Percentiles rank a stretch among this genome's conserved stretches.
Conservation (phyloP, 1,140 invertebrate species). For the Apocrypta bakeri region DNA sequence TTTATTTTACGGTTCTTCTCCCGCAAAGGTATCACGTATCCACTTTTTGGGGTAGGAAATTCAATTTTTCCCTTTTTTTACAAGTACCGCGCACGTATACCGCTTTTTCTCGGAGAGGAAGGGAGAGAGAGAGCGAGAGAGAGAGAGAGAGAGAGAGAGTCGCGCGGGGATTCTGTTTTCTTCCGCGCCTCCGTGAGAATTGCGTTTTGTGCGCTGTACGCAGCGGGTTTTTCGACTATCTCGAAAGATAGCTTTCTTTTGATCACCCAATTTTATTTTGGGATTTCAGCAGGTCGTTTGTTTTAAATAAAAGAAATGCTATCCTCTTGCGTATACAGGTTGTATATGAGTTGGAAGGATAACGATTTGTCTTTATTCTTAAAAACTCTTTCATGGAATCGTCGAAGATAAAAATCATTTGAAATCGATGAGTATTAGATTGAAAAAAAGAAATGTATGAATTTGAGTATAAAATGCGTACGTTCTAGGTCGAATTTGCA, state of each 20-base stretch:
- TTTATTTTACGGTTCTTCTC: neutral
- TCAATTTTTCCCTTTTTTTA: conserved; percentile 4
- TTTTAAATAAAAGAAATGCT: neutral
- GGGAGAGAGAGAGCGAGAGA: too few species aligned
- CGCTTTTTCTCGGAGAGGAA: neutral
- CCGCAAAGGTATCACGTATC: conserved; percentile 16
- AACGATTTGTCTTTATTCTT: too few species aligned
- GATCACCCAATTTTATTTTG: neutral
- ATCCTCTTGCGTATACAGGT: too few species aligned
- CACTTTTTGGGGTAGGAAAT: conserved; percentile 2
- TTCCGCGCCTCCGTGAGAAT: neutral
- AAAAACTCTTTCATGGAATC: too few species aligned
- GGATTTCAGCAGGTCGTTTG: neutral
- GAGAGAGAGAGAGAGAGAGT: too few species aligned
- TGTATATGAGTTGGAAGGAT: neutral
- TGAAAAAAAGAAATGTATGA: too few species aligned
- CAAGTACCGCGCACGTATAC: neutral
- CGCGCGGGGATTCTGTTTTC: conserved; percentile 10
- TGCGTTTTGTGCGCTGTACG: neutral
- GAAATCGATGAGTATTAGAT: too few species aligned
- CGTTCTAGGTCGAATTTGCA: too few species aligned
- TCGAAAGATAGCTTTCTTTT: neutral
- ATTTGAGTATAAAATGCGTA: too few species aligned
- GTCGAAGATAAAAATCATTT: too few species aligned
- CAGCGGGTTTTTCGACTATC: neutral